Evolutionary conservation across 2,113 vertebrate species (phyloP), one percentile per base, ranked within the genome.

Genomic region (Typhlomys cinereus): DNA sequence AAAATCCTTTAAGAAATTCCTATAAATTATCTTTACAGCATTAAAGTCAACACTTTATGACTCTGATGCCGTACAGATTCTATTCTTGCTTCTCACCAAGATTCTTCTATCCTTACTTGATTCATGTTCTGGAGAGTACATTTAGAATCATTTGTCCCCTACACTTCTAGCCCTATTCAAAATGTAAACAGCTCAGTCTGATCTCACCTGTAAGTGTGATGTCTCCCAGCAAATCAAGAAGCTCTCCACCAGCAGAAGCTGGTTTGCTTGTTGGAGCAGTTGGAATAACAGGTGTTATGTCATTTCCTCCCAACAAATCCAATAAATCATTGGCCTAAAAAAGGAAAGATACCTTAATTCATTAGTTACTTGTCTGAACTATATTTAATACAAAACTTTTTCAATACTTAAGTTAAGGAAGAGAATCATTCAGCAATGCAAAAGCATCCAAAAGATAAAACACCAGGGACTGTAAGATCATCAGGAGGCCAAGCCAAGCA

Each of bases 141-240:
- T 31, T 86, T 34, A 69, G 9, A 46, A 5, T 25, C 48, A 66
- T 73, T 82, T 80, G n/a, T 11, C 50, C 64, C 15, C 34, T 70
- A 75, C 17, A 36, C 18, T 44, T 64, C 80, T 92, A 74, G 50
- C 36, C 17, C 66, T 85, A 66, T 46, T 41, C 31, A 89, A 79
- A 76, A 41, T 75, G 70, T 82, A 81, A 84, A 66, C 48, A 94
- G 57, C 39, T 90, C 27, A 93, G 71, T 84, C 93, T 69, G 36
- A 25, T 66, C 93, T 96, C 95, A 99, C 99, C 99, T 97, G 98
- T 98, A 93, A 99, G 97, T 54, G 98, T 99, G 94, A 99, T 98
- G 95, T 99, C 99, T 95, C 99, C 99, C 78, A 99, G 98, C 62
- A 99, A 98, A 95, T 99, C 99, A 76, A 99, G 99, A 84, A 99